Base-by-base conservation (phyloP, 2,113 vertebrate species). In the Caloenas nicobarica region DNA sequence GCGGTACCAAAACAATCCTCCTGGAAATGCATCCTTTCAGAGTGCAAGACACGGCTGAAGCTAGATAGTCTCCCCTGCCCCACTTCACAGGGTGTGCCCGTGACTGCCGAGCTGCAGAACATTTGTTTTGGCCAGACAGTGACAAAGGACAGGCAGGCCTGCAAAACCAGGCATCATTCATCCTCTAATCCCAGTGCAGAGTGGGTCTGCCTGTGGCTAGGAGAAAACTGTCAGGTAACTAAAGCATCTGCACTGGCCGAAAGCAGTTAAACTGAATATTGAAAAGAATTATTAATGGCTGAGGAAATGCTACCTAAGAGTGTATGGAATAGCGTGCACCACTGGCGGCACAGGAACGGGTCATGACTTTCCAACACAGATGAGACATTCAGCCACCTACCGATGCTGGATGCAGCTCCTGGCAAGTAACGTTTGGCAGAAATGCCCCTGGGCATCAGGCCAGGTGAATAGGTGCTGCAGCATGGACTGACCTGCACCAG, bases 271-370 rank as follows among this genome's bases (percentile, higher is more conserved):
- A 42, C 23, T 16, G 42, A 62, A 34, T 76, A 62, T 11, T 56
- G 48, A 24, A 74, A 58, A 62, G 26, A 33, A 54, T 68, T 48
- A 46, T 70, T 81, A 60, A 65, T 44, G 44, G 44, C 69, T n/a
- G 74, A 70, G 26, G 57, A 70, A 70, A 81, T 7, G 38, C 29
- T 65, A 33, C 17, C 48, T 51, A 16, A 18, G 2, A 33, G 19
- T 3, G 19, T 22, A 38, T 3, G n/a, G 73, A 71, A 28, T 5
- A 68, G 57, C 0, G 0, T 23, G 46, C n/a, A 22, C 26, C 44
- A 15, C 46, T 64, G 61, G 69, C 2, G 2, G 56, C 64, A 54
- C 79, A 76, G 53, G 12, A n/a, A 51, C 2, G 3, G 12, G 29
- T 11, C 50, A 31, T 28, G 57, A 36, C 65, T 86, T 51, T 38